Evolutionary conservation across 2,113 vertebrate species (phyloP).

Genomic region (Ursus arctos): DNA sequence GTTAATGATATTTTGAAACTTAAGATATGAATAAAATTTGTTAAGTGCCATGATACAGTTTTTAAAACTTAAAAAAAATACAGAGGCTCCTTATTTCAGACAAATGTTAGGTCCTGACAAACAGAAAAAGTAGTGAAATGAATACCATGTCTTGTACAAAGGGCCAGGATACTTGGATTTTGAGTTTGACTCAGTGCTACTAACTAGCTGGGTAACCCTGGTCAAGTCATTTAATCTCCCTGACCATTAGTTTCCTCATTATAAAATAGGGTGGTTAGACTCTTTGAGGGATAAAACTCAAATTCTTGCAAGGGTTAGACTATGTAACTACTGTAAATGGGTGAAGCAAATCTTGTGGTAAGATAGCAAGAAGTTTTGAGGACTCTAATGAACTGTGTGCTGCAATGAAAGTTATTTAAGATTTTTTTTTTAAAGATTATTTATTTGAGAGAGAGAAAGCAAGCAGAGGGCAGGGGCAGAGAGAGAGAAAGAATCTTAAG

Average conservation of each 20-base stretch:
- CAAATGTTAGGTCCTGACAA: conserved; percentile 43
- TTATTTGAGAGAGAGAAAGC: not conserved
- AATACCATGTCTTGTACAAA: conserved; percentile 21
- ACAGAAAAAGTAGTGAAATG: conserved; percentile 42
- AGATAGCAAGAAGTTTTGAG: not conserved
- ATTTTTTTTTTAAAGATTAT: no score
- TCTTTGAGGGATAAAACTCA: not conserved
- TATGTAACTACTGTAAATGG: not conserved
- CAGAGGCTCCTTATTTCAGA: conserved; percentile 43
- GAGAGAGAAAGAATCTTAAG: not conserved
- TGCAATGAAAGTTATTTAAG: not conserved
- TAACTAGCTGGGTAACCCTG: conserved; percentile 44
- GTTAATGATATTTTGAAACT: conserved; percentile 73
- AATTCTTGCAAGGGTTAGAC: conserved; percentile 47
- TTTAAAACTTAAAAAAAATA: conserved; percentile 47
- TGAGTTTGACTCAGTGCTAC: conserved; percentile 51
- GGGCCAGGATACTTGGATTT: conserved; percentile 15
- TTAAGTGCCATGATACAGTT: not conserved
- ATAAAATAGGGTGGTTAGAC: conserved; percentile 65
- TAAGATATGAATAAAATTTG: conserved; percentile 56
- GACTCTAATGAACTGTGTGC: not conserved
- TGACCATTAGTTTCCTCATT: conserved; percentile 45
- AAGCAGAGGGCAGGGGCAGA: not conserved
- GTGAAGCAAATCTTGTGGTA: not conserved
- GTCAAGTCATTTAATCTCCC: conserved; percentile 68